These are phyloP conservation scores for Campoletis raptor DNA, from an alignment of 2,888 invertebrate genomes.

Conservation along the genomic window DNA sequence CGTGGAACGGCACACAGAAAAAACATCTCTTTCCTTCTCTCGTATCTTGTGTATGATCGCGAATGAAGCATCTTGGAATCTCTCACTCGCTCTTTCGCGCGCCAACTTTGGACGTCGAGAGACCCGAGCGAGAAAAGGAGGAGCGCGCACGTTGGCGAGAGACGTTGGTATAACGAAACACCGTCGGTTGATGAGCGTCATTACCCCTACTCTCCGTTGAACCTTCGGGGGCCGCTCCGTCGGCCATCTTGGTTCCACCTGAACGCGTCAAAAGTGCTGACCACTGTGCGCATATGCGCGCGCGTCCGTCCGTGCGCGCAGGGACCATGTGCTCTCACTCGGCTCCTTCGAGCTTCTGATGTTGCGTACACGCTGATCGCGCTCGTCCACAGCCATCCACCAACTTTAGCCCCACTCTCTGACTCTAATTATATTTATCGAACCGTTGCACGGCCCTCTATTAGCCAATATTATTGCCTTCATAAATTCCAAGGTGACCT, in stretches of 20 bases:
- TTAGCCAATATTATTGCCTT: not conserved
- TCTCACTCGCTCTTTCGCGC: constrained; percentile 62
- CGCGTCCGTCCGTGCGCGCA: not conserved
- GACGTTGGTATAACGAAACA: constrained; percentile 84
- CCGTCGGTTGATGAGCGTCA: constrained; percentile 84
- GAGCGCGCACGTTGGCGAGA: constrained; percentile 66
- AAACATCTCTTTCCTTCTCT: constrained; percentile 67
- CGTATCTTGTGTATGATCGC: constrained; percentile 78
- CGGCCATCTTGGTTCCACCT: constrained; percentile 83
- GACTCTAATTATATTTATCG: not conserved
- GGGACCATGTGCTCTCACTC: constrained; percentile 30
- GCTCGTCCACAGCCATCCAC: constrained; percentile 14
- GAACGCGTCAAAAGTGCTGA: constrained; percentile 73
- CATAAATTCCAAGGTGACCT: not conserved
- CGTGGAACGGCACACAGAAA: constrained; percentile 73
- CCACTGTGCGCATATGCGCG: constrained; percentile 56
- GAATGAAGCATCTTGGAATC: constrained; percentile 79
- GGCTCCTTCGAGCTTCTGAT: constrained; percentile 52
- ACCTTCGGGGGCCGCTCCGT: constrained; percentile 77
- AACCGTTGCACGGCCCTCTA: too few relatives aligned
- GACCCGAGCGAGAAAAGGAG: constrained; percentile 60
- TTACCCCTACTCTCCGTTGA: constrained; percentile 80
- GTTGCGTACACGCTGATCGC: constrained; percentile 16
- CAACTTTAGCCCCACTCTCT: constrained; percentile 34
- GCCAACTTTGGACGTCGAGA: constrained; percentile 49